Evolutionary conservation across 2,888 invertebrate species (phyloP).

Genomic region (Lasius fuliginosus): DNA sequence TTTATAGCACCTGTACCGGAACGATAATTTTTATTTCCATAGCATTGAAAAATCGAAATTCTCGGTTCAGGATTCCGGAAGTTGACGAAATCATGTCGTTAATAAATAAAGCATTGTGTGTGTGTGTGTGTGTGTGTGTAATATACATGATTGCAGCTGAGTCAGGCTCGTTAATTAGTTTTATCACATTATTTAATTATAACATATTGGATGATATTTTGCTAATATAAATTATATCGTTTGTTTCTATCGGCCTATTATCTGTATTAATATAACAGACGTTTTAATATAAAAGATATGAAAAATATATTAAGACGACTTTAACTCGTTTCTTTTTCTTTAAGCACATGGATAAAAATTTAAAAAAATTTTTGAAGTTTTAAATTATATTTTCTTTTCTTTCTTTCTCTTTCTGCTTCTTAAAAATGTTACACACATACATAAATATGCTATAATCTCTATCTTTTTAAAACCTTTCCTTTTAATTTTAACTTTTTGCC

Average conservation of each 20-base stretch:
- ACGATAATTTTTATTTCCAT: too few relatives aligned
- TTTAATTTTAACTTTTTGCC: background rate
- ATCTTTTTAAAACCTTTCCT: background rate
- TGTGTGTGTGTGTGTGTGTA: too few relatives aligned
- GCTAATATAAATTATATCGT: background rate
- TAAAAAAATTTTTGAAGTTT: background rate
- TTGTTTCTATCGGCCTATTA: too few relatives aligned
- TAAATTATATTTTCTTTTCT: background rate
- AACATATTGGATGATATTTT: background rate
- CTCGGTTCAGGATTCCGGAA: too few relatives aligned
- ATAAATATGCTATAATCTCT: background rate
- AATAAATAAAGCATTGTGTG: too few relatives aligned
- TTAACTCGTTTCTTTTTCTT: background rate
- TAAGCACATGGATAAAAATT: background rate
- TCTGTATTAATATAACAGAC: too few relatives aligned
- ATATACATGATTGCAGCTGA: background rate
- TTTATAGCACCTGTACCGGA: too few relatives aligned
- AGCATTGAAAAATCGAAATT: too few relatives aligned
- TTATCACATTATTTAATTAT: background rate
- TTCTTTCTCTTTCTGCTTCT: background rate
- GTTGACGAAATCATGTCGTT: too few relatives aligned
- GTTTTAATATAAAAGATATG: background rate
- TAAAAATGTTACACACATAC: background rate
- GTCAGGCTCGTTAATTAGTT: background rate
- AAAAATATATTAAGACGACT: background rate